Evolutionary conservation across 2,888 invertebrate species (phyloP).

Genomic region (Plemyria rubiginata): DNA sequence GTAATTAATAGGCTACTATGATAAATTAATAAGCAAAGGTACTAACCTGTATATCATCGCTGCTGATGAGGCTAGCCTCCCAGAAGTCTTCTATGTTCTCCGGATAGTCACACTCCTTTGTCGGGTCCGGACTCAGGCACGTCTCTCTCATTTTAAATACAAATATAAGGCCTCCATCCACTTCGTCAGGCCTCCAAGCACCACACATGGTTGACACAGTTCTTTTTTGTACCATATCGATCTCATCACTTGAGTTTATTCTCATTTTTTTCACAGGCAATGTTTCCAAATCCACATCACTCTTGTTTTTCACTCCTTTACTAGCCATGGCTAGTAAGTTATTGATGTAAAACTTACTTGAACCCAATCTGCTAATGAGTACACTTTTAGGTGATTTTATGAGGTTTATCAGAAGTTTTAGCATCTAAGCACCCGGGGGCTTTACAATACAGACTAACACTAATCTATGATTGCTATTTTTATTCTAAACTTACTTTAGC

Average conservation of each 20-base stretch:
- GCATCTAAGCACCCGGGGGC: conserved; percentile 38
- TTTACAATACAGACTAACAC: not conserved
- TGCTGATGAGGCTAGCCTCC: conserved; percentile 61
- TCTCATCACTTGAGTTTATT: conserved; percentile 42
- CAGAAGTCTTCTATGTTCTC: conserved; percentile 81
- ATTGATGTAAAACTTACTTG: conserved; percentile 17
- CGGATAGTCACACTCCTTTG: conserved; percentile 69
- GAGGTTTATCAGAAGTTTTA: conserved; percentile 44
- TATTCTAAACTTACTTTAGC: not conserved
- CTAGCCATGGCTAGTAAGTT: conserved; percentile 55
- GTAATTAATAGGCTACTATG: no score
- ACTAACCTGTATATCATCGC: conserved; percentile 65
- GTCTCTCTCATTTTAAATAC: conserved; percentile 68
- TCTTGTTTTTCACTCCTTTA: conserved; percentile 53
- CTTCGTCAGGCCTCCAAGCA: conserved; percentile 78
- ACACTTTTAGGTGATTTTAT: conserved; percentile 38
- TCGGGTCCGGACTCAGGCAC: conserved; percentile 76
- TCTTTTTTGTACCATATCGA: conserved; percentile 48
- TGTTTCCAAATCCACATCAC: conserved; percentile 53
- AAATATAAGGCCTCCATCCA: conserved; percentile 75
- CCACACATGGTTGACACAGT: conserved; percentile 82
- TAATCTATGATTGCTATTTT: not conserved
- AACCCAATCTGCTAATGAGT: conserved; percentile 20
- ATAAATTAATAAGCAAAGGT: not conserved
- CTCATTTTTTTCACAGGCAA: conserved; percentile 67